These are phyloP conservation scores for Trematomus bernacchii DNA, from an alignment of 2,797 vertebrate genomes.

Conservation along the genomic window DNA sequence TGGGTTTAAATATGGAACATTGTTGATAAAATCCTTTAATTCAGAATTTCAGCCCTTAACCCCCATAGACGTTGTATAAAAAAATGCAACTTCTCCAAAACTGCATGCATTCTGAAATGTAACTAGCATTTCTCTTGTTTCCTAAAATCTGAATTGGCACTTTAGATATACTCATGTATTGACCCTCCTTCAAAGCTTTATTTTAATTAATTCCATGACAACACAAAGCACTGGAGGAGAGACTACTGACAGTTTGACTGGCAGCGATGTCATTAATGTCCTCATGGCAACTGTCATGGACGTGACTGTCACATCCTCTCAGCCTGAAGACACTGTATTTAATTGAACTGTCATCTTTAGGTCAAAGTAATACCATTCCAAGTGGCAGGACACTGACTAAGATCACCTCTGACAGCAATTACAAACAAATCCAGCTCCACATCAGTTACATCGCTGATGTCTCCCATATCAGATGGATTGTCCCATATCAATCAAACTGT, in stretches of 20 bases:
- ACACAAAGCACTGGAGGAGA: slow-evolving; percentile 31
- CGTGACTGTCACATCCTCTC: slow-evolving; percentile 61
- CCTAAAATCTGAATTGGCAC: slow-evolving; percentile 31
- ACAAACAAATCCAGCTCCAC: slow-evolving; percentile 58
- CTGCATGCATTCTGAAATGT: not conserved
- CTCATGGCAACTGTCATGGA: slow-evolving; percentile 59
- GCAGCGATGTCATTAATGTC: slow-evolving; percentile 65
- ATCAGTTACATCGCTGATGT: slow-evolving; percentile 35
- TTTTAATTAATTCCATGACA: slow-evolving; percentile 44
- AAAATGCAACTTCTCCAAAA: not conserved
- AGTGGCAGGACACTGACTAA: slow-evolving; percentile 61
- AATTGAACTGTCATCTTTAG: slow-evolving; percentile 80
- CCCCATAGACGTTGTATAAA: too few species aligned
- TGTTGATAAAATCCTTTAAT: not conserved
- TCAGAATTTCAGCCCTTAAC: not conserved
- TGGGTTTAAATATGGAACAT: not conserved
- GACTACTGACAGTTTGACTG: slow-evolving; percentile 62
- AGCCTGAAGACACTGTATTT: slow-evolving; percentile 67
- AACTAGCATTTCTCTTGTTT: not conserved
- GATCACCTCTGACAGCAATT: slow-evolving; percentile 76
- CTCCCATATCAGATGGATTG: slow-evolving; percentile 45
- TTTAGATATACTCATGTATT: slow-evolving; percentile 67
- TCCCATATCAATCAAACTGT: slow-evolving; percentile 67
- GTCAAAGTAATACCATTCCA: slow-evolving; percentile 58
- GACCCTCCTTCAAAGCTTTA: slow-evolving; percentile 45